Percentiles rank a stretch among this genome's conserved stretches.
Conservation (phyloP, 2,888 invertebrate genomes). For the Platypus cylindrus region DNA sequence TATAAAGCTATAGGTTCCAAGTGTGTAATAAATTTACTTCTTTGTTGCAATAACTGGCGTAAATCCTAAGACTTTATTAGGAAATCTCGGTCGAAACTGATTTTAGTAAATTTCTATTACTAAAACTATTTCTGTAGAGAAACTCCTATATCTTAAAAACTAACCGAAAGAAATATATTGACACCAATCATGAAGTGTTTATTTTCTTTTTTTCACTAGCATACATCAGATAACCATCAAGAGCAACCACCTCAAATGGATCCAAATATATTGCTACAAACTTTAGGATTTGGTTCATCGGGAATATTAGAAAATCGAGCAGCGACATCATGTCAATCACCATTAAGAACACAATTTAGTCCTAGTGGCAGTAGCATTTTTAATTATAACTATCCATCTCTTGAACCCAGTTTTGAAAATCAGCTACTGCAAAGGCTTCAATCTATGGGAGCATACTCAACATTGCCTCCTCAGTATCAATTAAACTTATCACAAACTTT, state of each 20-base stretch:
- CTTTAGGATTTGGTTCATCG: conserved; percentile 26
- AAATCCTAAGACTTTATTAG: no score
- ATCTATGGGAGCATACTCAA: conserved; percentile 36
- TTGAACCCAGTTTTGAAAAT: conserved; percentile 30
- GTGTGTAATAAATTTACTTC: no score
- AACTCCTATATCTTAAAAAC: no score
- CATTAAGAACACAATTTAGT: conserved; percentile 28
- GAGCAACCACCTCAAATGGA: conserved; percentile 25
- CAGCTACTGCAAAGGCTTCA: conserved; percentile 42
- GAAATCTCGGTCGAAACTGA: no score
- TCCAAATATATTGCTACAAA: conserved; percentile 26
- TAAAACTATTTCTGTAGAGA: no score
- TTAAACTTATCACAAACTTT: conserved; percentile 21
- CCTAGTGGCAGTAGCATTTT: conserved; percentile 21
- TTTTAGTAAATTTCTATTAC: no score
- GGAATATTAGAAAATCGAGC: conserved; percentile 31
- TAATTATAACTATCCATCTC: conserved; percentile 26
- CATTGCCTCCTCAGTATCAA: conserved; percentile 21
- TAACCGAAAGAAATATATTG: neutral
- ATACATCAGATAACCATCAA: conserved; percentile 18
- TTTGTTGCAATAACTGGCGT: no score
- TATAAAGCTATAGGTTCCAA: no score
- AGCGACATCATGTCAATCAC: conserved; percentile 29
- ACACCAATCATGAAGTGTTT: neutral
- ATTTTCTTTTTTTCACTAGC: conserved; percentile 7